Evolutionary conservation across 2,797 vertebrate genomes (phyloP), one percentile per base, ranked within the genome.

Genomic region (Menidia menidia): DNA sequence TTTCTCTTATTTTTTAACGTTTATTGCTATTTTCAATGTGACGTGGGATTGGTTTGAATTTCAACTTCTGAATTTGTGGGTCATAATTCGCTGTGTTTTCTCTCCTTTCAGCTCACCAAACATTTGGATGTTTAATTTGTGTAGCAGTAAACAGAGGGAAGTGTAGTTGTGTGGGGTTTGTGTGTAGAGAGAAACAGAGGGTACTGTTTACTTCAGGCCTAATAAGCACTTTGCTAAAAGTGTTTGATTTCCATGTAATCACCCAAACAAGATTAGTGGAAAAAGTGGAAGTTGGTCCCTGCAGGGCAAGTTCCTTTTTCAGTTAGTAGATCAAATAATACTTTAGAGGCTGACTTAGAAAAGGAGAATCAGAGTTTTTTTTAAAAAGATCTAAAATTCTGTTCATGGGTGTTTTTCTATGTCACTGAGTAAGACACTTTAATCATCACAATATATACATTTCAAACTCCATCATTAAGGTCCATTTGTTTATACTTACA

Each of bases 181-280:
- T 39, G 10, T 39, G 10, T 7, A 39, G 35, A 62, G 45, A 71
- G 65, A 76, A 82, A 61, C 19, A 13, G 51, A 71, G 76, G 71
- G 16, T 73, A 71, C 53, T 88, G 82, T 87, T 89, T 87, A 87
- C 73, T 81, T 78, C 43, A 66, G 64, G 71, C 73, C 73, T 89
- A 90, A 89, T 88, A 53, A 89, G 73, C 77, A 86, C 82, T 86
- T 83, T 82, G 76, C 79, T 74, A 50, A 74, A 79, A 87, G 72
- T 8, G 39, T 73, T 82, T 82, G 76, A 82, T 81, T 83, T 87
- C 82, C 44, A 31, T 82, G 83, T 89, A 88, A 89, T 91, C 84
- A 91, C 72, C 73, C 77, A 86, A 89, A 89, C 66, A 73, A 81
- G 82, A 89, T 88, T 81, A 89, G 78, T 77, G 69, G 80, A 78